A percentile compares a stretch with the other conserved stretches of the same genome.
phyloP scores from a whole-genome alignment of 2,113 vertebrate species.

The Rhombomys opimus region DNA sequence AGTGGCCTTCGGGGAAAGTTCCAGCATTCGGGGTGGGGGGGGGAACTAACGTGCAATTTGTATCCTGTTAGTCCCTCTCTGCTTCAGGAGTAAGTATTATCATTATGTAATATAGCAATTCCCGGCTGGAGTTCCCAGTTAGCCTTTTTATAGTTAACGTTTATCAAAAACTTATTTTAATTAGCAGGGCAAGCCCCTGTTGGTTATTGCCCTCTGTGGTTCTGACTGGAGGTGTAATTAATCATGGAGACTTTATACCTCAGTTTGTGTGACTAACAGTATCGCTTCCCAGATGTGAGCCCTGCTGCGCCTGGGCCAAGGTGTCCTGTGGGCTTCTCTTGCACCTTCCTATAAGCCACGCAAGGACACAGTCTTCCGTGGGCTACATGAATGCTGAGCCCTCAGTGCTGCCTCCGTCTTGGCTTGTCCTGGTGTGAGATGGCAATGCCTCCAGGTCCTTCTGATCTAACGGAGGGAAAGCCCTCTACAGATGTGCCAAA shows the following conservation, averaged over 20 bases:
- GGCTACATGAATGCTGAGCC: background rate
- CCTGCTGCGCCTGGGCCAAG: background rate
- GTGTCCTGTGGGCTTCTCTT: background rate
- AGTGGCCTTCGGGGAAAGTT: background rate
- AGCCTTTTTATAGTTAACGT: slow-evolving; percentile 61
- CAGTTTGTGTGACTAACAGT: slow-evolving; percentile 20
- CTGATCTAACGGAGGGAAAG: background rate
- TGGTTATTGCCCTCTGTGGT: slow-evolving; percentile 63
- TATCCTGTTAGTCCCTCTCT: background rate
- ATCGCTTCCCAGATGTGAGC: background rate
- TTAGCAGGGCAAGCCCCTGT: slow-evolving; percentile 64
- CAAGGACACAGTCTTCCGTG: background rate
- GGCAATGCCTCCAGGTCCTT: background rate
- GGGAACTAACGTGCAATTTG: background rate
- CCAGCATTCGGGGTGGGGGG: background rate
- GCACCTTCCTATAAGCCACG: background rate
- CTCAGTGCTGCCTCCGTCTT: background rate
- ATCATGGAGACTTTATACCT: slow-evolving; percentile 45
- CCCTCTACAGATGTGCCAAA: slow-evolving; percentile 22
- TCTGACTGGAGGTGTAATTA: slow-evolving; percentile 68
- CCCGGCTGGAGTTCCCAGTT: background rate
- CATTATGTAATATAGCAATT: slow-evolving; percentile 23
- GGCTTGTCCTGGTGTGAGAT: background rate
- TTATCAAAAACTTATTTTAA: slow-evolving; percentile 72
- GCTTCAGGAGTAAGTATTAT: background rate